Base-by-base conservation (phyloP, 1,140 invertebrate species). In the Lordiphosa mommai region DNA sequence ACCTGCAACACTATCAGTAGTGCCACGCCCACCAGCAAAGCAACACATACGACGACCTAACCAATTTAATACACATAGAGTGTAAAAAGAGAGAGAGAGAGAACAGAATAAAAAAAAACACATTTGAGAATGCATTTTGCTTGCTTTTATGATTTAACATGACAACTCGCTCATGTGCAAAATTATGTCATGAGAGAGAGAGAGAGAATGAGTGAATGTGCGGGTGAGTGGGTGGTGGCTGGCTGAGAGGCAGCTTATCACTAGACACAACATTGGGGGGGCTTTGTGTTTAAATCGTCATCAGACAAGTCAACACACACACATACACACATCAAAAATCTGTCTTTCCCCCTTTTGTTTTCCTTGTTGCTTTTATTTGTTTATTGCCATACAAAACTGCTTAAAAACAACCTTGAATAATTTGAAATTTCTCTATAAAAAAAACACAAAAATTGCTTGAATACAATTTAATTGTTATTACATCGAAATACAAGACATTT, bases 41-140 rank as follows among this genome's bases (percentile, higher is more conserved):
- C 64, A 86, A 77, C 82, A 86, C 72, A 86, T 73, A 17, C 82
- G 82, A 27, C 82, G 82, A 71, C 82, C 82, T 86, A 48, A 49
- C 8, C 52, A 55, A 9, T 48, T 49, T 17, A 33, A 46, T 6
- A 29, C 0, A 16, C 27, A 30, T 6, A 32, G 12, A 8, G 29
- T 1, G 2, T n/a, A 14, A 32, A 36, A 6, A 12, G 13, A 14
- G 29, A 23, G 37, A 17, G 40, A 48, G 8, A 32, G 23, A 48
- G 6, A 34, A 47, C 13, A 29, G 27, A 53, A 12, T 55, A 27
- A 37, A 47, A 53, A 12, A 64, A 27, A 37, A 47, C 10, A 40
- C 27, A 30, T 40, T 16, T 14, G 13, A 40, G 8, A 43, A 23
- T 7, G 17, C 8, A 34, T 16, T 9, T 8, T 9, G 13, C 10